phyloP scores from a whole-genome alignment of 2,888 invertebrate genomes.

The Metopia argyrocephala region DNA sequence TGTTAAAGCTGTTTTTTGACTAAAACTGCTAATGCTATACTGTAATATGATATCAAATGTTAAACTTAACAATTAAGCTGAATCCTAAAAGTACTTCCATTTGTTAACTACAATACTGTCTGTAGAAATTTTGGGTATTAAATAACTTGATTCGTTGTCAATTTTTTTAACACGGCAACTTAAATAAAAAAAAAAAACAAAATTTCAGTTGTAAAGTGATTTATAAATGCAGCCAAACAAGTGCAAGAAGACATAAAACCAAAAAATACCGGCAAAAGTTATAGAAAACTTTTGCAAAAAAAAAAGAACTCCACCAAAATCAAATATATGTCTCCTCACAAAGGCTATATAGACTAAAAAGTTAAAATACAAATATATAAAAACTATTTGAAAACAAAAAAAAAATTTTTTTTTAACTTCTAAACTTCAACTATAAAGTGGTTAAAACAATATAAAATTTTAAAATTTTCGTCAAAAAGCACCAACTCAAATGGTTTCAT shows the following conservation, averaged over 20 bases:
- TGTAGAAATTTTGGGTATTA: too few species aligned
- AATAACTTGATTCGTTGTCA: too few species aligned
- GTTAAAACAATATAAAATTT: background rate
- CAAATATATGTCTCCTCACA: background rate
- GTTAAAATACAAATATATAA: conserved; percentile 1
- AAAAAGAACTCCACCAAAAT: background rate
- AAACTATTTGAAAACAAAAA: background rate
- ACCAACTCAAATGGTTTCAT: background rate
- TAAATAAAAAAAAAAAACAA: background rate
- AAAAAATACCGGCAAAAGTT: background rate
- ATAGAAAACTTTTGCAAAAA: background rate
- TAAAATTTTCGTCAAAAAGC: background rate
- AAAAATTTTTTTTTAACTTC: background rate
- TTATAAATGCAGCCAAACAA: background rate
- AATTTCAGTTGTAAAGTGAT: background rate
- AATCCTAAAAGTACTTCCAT: too few species aligned
- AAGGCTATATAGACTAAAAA: background rate
- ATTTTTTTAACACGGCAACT: background rate
- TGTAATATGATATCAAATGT: too few species aligned
- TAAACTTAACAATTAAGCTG: too few species aligned
- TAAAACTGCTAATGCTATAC: too few species aligned
- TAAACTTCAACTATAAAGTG: background rate
- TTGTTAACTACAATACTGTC: too few species aligned
- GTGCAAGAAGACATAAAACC: background rate
- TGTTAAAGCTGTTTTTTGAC: too few species aligned